Base-by-base conservation (phyloP, 2,113 vertebrate genomes). In the Grallaria varia region DNA sequence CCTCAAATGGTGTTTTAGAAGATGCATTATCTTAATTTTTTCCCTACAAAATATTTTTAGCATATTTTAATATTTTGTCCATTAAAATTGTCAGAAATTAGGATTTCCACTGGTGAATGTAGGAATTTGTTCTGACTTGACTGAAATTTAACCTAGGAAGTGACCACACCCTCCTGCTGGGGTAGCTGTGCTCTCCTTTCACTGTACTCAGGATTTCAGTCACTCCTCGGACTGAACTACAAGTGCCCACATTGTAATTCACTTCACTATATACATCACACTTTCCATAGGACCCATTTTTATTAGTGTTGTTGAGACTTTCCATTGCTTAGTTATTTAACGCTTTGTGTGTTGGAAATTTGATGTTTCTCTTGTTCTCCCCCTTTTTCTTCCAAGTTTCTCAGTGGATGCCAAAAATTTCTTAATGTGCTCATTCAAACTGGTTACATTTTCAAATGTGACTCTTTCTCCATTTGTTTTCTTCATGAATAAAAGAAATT, bases 401-500 rank as follows among this genome's bases (percentile, higher is more conserved):
- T 67, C 52, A 56, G 22, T 49, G 8, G 37, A 14, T 56, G 59
- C 42, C 39, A 39, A 9, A 84, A 92, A 17, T 40, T 68, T 21
- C 35, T 60, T 75, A n/a, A 66, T 82, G 52, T 42, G 33, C 33
- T 81, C 11, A 45, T 74, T 91, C 1, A 7, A 56, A 78, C 10
- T 39, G 37, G 69, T 18, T 72, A 14, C 24, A 30, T 88, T 92
- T 88, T 83, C 67, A 68, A 35, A 87, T 52, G 28, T 40, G 30
- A 60, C 20, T 62, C 59, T 80, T 47, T 55, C 77, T 91, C 58
- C 73, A 86, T 69, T 44, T 45, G 20, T 77, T 90, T 82, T 56
- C 62, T 73, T 79, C 31, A 69, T 58, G 53, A 69, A 69, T 73
- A 86, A 90, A 85, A 67, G 30, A 90, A 80, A 31, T 76, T 86